These are phyloP conservation scores for Sesia bembeciformis DNA, from an alignment of 2,888 invertebrate species.

Conservation along the genomic window DNA sequence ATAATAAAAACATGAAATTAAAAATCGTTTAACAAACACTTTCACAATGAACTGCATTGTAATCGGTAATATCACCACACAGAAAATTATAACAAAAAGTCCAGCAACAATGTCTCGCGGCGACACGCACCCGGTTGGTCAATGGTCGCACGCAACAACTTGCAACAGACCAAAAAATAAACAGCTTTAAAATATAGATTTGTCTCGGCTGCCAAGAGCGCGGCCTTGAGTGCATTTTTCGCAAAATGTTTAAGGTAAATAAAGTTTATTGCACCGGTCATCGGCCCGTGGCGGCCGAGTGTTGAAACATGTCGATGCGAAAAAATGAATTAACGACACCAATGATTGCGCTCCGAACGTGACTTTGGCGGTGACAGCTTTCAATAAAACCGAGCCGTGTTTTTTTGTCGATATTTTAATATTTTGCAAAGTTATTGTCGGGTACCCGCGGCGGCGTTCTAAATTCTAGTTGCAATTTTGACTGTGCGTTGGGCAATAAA, in stretches of 20 bases:
- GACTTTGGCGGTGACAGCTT: too few relatives aligned
- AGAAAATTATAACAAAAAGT: too few relatives aligned
- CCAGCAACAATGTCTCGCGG: too few relatives aligned
- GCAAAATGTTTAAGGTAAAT: constrained; percentile 36
- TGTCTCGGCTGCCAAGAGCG: constrained; percentile 52
- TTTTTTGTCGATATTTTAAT: background rate
- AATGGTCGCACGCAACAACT: constrained; percentile 43
- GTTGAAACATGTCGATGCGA: constrained; percentile 6
- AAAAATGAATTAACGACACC: too few relatives aligned
- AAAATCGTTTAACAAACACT: too few relatives aligned
- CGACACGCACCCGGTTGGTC: constrained; percentile 18
- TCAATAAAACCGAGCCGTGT: too few relatives aligned
- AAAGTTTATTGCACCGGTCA: constrained; percentile 43
- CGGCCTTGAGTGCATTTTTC: constrained; percentile 56
- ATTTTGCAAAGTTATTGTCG: background rate
- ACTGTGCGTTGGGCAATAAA: too few relatives aligned
- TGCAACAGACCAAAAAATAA: constrained; percentile 32
- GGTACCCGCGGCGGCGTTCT: background rate
- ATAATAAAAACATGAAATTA: too few relatives aligned
- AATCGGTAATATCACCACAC: too few relatives aligned
- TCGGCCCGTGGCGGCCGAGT: constrained; percentile 30
- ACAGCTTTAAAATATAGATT: constrained; percentile 56
- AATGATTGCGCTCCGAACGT: too few relatives aligned
- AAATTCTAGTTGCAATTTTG: too few relatives aligned
- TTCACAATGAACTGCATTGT: too few relatives aligned